Evolutionary conservation across 2,797 vertebrate species (phyloP).

Genomic region (Sebastes taczanowskii): DNA sequence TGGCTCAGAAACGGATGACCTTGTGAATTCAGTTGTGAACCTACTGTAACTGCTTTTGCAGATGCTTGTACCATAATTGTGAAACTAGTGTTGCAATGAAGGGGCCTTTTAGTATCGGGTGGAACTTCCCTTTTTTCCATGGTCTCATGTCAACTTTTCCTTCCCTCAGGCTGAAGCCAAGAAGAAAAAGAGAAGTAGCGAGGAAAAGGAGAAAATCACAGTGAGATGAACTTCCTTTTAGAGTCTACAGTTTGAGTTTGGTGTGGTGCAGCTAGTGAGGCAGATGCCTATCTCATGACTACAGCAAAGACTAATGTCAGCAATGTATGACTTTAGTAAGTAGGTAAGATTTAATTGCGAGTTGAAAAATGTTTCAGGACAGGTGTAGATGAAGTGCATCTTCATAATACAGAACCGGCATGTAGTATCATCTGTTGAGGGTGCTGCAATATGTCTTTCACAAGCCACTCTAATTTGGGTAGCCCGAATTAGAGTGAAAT

Average conservation of each 20-base stretch:
- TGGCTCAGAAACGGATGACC: background rate
- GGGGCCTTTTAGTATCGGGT: background rate
- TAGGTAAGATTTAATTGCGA: background rate
- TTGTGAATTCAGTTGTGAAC: background rate
- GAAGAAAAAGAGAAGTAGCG: slow-evolving; percentile 92
- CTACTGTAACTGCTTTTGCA: background rate
- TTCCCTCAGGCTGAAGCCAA: slow-evolving; percentile 83
- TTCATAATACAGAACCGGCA: background rate
- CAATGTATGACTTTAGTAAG: background rate
- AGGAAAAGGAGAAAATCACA: slow-evolving; percentile 90
- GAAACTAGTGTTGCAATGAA: background rate
- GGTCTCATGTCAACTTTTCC: slow-evolving; percentile 2
- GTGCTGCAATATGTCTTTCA: background rate
- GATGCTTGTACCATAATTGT: background rate
- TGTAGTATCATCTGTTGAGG: background rate
- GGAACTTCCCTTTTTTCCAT: background rate
- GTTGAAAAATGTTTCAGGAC: background rate
- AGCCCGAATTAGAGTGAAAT: too few relatives aligned
- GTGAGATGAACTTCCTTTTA: slow-evolving; percentile 81
- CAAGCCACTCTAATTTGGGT: too few relatives aligned
- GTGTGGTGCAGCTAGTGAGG: background rate
- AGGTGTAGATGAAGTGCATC: background rate
- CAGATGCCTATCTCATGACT: background rate
- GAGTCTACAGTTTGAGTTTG: background rate
- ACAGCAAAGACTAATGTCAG: background rate